Evolutionary conservation across 30 jellyfish, hydroid and myxozoan species (phyloP).

Genomic region (Hydra vulgaris): DNA sequence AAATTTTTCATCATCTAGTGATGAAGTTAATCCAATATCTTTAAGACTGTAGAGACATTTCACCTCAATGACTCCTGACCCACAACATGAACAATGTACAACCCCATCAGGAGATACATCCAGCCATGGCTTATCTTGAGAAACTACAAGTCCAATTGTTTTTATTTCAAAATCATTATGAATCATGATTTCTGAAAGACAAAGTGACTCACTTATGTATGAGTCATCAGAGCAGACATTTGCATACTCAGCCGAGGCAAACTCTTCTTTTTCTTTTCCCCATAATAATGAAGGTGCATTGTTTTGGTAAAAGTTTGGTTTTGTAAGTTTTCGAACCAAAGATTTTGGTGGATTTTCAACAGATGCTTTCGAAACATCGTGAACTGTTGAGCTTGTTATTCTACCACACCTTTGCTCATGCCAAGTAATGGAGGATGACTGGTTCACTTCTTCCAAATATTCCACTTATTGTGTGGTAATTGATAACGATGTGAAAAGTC

Average conservation of each 20-base stretch:
- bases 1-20: background rate
- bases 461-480: background rate
- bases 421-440: slow-evolving; percentile 2
- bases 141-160: background rate
- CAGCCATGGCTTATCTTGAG: background rate
- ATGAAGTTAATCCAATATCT: background rate
- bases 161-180: background rate
- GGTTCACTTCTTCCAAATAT: slow-evolving; percentile 13
- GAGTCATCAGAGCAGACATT: background rate
- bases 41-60: background rate
- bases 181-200: background rate
- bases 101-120: slow-evolving; percentile 9
- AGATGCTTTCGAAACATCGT: background rate
- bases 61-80: slow-evolving; percentile 2
- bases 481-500: too few species aligned
- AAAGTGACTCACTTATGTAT: background rate
- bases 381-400: slow-evolving; percentile 13
- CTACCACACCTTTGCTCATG: slow-evolving; percentile 11
- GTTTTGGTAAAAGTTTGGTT: background rate
- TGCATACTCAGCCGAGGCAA: background rate
- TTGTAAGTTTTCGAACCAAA: background rate
- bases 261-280: slow-evolving; percentile 7
- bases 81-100: background rate
- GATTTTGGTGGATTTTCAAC: background rate
- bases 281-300: slow-evolving; percentile 7